phyloP scores from a whole-genome alignment of 2,888 invertebrate species.

The Agrilus cyanescens region DNA sequence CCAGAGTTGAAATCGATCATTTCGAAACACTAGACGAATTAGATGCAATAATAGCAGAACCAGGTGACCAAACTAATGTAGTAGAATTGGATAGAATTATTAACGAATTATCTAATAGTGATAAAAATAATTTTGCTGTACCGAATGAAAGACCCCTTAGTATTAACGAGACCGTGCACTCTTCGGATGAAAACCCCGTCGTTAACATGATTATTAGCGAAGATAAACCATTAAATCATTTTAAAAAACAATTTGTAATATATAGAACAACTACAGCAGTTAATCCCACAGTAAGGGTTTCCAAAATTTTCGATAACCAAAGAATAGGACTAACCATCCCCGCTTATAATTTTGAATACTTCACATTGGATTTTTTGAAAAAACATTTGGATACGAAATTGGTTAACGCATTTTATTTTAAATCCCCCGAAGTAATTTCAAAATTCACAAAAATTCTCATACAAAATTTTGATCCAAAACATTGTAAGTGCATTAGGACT shows the following conservation, averaged over 20 bases:
- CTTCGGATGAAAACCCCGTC: neutral
- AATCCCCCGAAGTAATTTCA: neutral
- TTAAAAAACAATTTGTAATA: no score
- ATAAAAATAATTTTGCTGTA: no score
- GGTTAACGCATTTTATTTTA: conserved; percentile 5
- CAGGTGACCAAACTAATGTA: no score
- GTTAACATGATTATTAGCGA: neutral
- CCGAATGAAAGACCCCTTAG: neutral
- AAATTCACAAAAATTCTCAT: conserved; percentile 1
- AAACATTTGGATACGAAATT: conserved; percentile 8
- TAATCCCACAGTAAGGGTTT: no score
- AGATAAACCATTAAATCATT: no score
- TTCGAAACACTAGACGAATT: no score
- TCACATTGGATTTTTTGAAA: conserved; percentile 4
- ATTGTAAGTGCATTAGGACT: conserved; percentile 4
- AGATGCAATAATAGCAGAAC: no score
- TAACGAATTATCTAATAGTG: no score
- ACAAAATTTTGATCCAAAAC: conserved; percentile 4
- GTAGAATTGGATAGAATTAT: no score
- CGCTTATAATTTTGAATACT: conserved; percentile 4
- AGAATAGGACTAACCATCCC: no score
- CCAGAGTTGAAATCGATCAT: conserved; percentile 9
- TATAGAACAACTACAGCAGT: no score
- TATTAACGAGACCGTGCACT: neutral
- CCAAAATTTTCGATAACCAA: conserved; percentile 2